A percentile compares a stretch with the other conserved stretches of the same genome.
These are phyloP conservation scores for Caenorhabditis inopinata DNA, from an alignment of 1,140 invertebrate species.

Conservation along the genomic window DNA sequence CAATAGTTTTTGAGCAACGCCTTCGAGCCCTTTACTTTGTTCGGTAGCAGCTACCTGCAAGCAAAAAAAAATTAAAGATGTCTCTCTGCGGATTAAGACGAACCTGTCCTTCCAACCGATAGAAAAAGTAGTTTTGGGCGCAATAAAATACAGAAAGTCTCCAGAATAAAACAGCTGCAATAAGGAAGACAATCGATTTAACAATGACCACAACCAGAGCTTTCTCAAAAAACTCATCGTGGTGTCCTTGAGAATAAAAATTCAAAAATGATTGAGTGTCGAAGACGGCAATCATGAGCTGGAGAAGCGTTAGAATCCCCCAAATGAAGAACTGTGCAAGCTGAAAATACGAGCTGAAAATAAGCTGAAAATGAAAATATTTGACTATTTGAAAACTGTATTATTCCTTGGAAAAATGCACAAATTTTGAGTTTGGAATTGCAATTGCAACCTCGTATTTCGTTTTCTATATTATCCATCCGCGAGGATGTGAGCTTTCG, in stretches of 20 bases:
- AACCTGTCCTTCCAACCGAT: slow-evolving; percentile 14
- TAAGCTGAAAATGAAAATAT: no score
- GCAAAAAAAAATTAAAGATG: no score
- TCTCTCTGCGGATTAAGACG: no score
- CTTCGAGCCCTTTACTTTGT: neutral
- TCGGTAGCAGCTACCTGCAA: neutral
- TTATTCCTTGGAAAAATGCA: no score
- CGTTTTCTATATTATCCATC: no score
- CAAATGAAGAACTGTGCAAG: slow-evolving; percentile 1
- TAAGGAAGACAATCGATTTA: neutral
- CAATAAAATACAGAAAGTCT: slow-evolving; percentile 16
- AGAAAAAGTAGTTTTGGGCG: neutral
- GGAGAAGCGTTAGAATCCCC: neutral
- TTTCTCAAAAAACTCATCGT: slow-evolving; percentile 23
- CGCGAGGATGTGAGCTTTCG: no score
- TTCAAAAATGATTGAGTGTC: slow-evolving; percentile 1
- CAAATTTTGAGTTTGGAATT: no score
- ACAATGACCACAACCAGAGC: neutral
- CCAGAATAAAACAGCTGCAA: slow-evolving; percentile 27
- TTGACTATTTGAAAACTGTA: no score
- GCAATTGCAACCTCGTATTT: no score
- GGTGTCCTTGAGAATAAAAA: slow-evolving; percentile 21
- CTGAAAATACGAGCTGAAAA: neutral
- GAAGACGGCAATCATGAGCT: slow-evolving; percentile 1
- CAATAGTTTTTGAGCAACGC: neutral